Evolutionary conservation across 2,888 invertebrate species (phyloP), one percentile per base, ranked within the genome.

Genomic region (Galeruca laticollis): DNA sequence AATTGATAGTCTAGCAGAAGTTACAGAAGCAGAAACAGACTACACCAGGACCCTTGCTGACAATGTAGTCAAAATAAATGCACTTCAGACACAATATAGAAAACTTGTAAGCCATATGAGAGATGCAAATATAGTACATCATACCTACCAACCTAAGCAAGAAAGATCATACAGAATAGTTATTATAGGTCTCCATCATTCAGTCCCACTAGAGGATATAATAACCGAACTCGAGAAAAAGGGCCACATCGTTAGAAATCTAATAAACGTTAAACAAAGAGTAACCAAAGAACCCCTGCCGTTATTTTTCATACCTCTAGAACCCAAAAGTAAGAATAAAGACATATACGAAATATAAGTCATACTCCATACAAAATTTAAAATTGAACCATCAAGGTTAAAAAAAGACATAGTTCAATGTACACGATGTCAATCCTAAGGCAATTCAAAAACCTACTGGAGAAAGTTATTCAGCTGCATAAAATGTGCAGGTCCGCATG

Each of bases 381-480:
- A 10, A 37, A 10, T 37, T 9, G 37, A 37, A 37, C 37, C 37
- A 37, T 10, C 37, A 6, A 6, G 51, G 51, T 37, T 9, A 6
- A 37, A 37, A 37, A 37, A 37, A 11, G 37, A 37, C 11, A 37
- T 37, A 37, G 37, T 37, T 10, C 69, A 69, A 51, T 69, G 65
- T 40, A 69, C 52, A 61, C 31, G 60, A 37, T 69, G 65, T 47
- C 71, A 71, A 49, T 47, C 54, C 26, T 71, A 61, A 61, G 61
- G 56, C 3, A 65, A 69, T 56, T 65, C 65, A n/a, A 62, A 71
- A 57, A 49, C 21, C 9, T 71, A 65, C 33, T 71, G 69, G 31
- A 40, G 13, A 5, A 71, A 31, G 40, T 26, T 65, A 40, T 49
- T 57, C 20, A 31, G 71, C 62, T 68, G 75, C 73, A 9, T 75